Evolutionary conservation across 2,888 invertebrate species (phyloP).

Genomic region (Oscheius sp.): DNA sequence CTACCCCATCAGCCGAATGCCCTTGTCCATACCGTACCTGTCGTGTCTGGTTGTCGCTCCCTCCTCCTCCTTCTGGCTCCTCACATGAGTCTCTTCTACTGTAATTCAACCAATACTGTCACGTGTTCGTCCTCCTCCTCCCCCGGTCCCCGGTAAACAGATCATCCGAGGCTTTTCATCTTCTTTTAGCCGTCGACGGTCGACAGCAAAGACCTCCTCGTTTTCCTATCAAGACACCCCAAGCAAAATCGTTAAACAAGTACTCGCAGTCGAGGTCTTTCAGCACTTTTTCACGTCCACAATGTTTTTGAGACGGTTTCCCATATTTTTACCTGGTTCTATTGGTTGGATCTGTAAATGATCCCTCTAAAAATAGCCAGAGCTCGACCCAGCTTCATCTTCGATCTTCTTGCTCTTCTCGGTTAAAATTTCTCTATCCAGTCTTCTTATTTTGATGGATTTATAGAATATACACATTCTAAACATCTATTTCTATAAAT

Average conservation of each 20-base stretch:
- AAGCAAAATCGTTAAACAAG: not conserved
- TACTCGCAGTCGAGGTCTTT: not conserved
- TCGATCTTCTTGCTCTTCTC: too few species aligned
- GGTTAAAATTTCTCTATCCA: too few species aligned
- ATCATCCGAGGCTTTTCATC: not conserved
- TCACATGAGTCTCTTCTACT: not conserved
- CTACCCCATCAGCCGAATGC: not conserved
- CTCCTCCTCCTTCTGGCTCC: not conserved
- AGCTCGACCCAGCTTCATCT: too few species aligned
- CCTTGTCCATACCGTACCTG: constrained; percentile 22
- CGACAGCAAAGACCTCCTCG: not conserved
- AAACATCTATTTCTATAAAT: too few species aligned
- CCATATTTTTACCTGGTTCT: too few species aligned
- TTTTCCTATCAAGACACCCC: constrained; percentile 1
- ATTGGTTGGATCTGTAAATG: too few species aligned
- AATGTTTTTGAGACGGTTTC: not conserved
- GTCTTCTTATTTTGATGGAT: too few species aligned
- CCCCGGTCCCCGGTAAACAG: not conserved
- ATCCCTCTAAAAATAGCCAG: too few species aligned
- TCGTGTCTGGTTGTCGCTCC: not conserved
- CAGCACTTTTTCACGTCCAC: not conserved
- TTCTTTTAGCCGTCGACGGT: not conserved
- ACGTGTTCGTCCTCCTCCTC: constrained; percentile 3
- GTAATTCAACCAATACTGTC: constrained; percentile 9
- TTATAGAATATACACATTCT: too few species aligned